A percentile compares a stretch with the other conserved stretches of the same genome.
These are phyloP conservation scores for Cydia pomonella DNA, from an alignment of 1,140 invertebrate genomes.

Conservation along the genomic window DNA sequence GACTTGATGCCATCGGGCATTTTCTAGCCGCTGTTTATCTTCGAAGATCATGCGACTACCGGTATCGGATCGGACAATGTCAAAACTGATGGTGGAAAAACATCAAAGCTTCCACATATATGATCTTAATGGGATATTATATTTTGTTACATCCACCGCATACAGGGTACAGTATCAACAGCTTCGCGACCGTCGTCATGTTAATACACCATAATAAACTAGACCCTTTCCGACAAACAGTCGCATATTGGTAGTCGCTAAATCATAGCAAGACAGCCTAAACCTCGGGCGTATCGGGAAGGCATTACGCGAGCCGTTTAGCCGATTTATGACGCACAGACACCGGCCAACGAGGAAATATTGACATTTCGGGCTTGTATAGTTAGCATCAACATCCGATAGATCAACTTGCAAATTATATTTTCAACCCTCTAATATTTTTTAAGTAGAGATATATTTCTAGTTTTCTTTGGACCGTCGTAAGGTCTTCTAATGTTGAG, in stretches of 20 bases:
- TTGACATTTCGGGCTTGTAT: background rate
- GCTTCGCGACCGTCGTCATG: background rate
- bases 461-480: too few relatives aligned
- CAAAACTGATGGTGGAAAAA: too few relatives aligned
- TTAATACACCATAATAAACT: background rate
- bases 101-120: background rate
- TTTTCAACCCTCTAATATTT: too few relatives aligned
- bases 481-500: too few relatives aligned
- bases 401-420: too few relatives aligned
- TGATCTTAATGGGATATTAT: background rate
- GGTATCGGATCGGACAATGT: too few relatives aligned
- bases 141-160: too few relatives aligned
- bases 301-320: conserved; percentile 1
- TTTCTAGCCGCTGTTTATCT: too few relatives aligned
- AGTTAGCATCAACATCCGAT: background rate
- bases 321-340: conserved; percentile 1
- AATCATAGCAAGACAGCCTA: background rate
- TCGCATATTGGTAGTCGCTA: background rate
- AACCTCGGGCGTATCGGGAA: conserved; percentile 2
- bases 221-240: background rate
- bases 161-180: too few relatives aligned
- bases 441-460: too few relatives aligned
- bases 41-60: too few relatives aligned
- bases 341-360: conserved; percentile 6
- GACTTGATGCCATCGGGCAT: too few relatives aligned